Evolutionary conservation across 2,797 vertebrate genomes (phyloP).

Genomic region (Erithacus rubecula): DNA sequence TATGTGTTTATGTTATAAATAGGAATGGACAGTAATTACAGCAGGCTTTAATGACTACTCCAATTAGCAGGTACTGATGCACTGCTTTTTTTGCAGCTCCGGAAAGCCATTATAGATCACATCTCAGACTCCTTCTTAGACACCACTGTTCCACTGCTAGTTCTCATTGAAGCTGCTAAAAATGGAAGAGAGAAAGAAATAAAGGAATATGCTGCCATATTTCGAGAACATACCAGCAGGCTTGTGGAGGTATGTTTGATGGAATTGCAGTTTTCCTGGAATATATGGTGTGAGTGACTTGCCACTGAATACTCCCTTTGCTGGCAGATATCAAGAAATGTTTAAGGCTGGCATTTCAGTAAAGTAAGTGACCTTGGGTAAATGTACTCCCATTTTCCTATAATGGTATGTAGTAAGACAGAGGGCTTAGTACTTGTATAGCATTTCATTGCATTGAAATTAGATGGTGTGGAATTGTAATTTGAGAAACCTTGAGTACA

Average conservation of each 20-base stretch:
- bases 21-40: background rate
- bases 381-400: background rate
- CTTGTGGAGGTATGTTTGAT: constrained; percentile 75
- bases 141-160: constrained; percentile 78
- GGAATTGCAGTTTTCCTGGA: background rate
- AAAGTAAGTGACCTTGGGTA: background rate
- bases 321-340: background rate
- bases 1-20: background rate
- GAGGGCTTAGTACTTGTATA: background rate
- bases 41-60: background rate
- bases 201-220: constrained; percentile 79
- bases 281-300: background rate
- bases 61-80: background rate
- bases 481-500: background rate
- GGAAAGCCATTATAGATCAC: constrained; percentile 82
- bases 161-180: constrained; percentile 81
- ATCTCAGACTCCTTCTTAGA: constrained; percentile 82
- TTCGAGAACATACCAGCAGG: constrained; percentile 77
- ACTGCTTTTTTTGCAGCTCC: constrained; percentile 68
- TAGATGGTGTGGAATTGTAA: background rate
- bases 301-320: background rate
- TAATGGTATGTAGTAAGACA: background rate
- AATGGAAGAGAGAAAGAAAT: constrained; percentile 79
- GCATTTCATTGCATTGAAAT: background rate
- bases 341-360: background rate